These are phyloP conservation scores for Carpatolechia fugitivella DNA, from an alignment of 2,888 invertebrate genomes.

Conservation along the genomic window DNA sequence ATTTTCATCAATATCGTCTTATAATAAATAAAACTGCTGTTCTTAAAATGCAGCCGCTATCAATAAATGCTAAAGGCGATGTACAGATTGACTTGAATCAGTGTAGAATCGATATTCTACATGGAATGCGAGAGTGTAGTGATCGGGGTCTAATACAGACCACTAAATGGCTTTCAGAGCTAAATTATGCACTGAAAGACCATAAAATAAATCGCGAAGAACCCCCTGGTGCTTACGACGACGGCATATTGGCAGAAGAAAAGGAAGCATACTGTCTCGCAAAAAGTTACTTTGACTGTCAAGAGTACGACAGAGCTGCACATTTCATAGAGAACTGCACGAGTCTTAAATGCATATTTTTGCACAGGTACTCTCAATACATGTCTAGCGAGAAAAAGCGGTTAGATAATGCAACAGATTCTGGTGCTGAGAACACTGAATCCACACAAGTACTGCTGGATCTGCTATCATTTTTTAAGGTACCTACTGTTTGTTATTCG, in stretches of 20 bases:
- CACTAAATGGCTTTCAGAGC: constrained; percentile 93
- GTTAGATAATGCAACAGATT: constrained; percentile 83
- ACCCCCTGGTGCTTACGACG: constrained; percentile 51
- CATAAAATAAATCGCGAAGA: constrained; percentile 80
- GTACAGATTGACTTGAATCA: constrained; percentile 65
- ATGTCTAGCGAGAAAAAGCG: constrained; percentile 94
- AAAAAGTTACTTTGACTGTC: constrained; percentile 92
- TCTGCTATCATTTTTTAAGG: constrained; percentile 69
- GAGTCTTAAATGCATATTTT: constrained; percentile 86
- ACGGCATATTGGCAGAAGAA: constrained; percentile 79
- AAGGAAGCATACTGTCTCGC: constrained; percentile 87
- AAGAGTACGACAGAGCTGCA: constrained; percentile 94
- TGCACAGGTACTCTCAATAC: constrained; percentile 92
- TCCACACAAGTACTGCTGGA: constrained; percentile 67
- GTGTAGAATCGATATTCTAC: constrained; percentile 63
- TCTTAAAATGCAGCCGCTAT: constrained; percentile 49
- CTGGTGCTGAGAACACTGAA: constrained; percentile 60
- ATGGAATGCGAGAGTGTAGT: constrained; percentile 82
- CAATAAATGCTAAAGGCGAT: constrained; percentile 57
- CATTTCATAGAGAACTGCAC: constrained; percentile 86
- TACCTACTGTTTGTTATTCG: constrained; percentile 30
- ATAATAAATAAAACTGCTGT: not conserved
- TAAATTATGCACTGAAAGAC: constrained; percentile 87
- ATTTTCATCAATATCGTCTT: not conserved
- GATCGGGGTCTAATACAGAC: constrained; percentile 89